phyloP scores from a whole-genome alignment of 2,888 invertebrate species.

The Philaethria dido region DNA sequence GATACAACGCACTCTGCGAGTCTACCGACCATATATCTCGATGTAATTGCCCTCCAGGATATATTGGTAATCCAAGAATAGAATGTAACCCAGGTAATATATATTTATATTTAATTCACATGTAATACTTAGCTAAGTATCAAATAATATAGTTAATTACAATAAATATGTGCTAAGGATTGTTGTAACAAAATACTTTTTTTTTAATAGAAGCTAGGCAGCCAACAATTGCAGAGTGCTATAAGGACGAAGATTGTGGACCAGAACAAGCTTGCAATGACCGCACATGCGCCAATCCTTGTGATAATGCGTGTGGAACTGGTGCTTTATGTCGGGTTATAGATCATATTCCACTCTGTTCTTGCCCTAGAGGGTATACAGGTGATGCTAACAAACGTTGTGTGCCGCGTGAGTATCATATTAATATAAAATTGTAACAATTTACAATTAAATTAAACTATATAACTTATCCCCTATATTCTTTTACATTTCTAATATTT shows the following conservation, averaged over 20 bases:
- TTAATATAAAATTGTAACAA: background rate
- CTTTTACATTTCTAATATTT: background rate
- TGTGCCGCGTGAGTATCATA: constrained; percentile 88
- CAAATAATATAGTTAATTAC: too few species aligned
- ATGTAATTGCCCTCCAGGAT: constrained; percentile 91
- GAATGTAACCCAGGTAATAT: constrained; percentile 87
- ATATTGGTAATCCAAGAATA: constrained; percentile 90
- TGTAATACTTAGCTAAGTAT: background rate
- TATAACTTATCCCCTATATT: background rate
- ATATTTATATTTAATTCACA: constrained; percentile 5
- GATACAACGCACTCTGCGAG: constrained; percentile 92
- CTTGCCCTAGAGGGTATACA: constrained; percentile 90
- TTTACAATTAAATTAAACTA: too few species aligned
- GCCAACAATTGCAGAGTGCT: constrained; percentile 86
- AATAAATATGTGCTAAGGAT: too few species aligned
- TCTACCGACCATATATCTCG: constrained; percentile 89
- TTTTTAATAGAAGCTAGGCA: constrained; percentile 68
- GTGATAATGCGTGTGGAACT: constrained; percentile 89
- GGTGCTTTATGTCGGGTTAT: constrained; percentile 93
- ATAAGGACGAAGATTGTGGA: constrained; percentile 90
- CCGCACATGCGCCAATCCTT: constrained; percentile 91
- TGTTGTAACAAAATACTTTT: background rate
- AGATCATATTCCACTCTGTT: constrained; percentile 89
- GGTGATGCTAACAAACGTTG: constrained; percentile 90
- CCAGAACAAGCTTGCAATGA: constrained; percentile 90